Conservation (phyloP, 2,113 vertebrate genomes). For the Psephotus haematonotus region DNA sequence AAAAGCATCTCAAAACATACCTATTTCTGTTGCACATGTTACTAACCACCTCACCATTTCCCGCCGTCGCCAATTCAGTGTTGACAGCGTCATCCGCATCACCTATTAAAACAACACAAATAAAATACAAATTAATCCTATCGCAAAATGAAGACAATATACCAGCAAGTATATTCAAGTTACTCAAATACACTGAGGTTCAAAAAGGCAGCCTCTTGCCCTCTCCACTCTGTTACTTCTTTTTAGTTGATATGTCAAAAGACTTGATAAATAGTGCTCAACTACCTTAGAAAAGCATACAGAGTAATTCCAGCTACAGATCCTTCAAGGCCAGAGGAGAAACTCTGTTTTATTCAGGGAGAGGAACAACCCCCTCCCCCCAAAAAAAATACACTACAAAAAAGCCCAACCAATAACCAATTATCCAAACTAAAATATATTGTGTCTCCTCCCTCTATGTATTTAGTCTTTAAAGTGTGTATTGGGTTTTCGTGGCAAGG, state of each 20-base stretch:
- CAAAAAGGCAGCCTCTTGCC: not conserved
- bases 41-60: slow-evolving; percentile 89
- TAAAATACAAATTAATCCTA: not conserved
- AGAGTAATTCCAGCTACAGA: not conserved
- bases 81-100: slow-evolving; percentile 71
- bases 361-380: not conserved
- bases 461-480: not conserved
- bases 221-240: not conserved
- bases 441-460: not conserved
- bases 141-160: not conserved
- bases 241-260: not conserved
- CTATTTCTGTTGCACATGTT: slow-evolving; percentile 87
- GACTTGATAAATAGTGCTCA: not conserved
- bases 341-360: not conserved
- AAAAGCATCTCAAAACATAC: slow-evolving; percentile 66
- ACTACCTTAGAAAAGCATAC: not conserved
- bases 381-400: not conserved
- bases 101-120: not conserved
- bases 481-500: too few species aligned
- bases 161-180: not conserved
- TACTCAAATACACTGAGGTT: not conserved
- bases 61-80: slow-evolving; percentile 84
- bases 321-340: not conserved
- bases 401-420: not conserved
- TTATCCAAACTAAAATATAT: not conserved